A percentile compares a stretch with the other conserved stretches of the same genome.
phyloP scores from a whole-genome alignment of 2,113 vertebrate genomes.

The Saguinus imperator region DNA sequence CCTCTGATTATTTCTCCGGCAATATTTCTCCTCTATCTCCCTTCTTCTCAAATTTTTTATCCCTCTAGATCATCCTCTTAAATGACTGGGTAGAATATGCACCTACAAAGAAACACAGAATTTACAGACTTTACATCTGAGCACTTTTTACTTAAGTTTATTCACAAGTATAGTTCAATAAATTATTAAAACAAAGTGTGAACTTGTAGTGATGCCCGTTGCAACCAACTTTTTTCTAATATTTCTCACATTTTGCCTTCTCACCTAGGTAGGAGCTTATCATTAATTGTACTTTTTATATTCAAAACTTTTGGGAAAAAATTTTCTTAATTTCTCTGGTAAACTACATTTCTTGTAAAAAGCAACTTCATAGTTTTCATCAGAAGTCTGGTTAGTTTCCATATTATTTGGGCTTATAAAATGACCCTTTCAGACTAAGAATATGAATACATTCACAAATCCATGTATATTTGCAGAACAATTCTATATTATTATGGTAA shows the following conservation, averaged over 20 bases:
- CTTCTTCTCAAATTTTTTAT: not conserved
- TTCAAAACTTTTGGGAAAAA: not conserved
- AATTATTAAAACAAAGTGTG: not conserved
- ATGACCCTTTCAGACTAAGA: not conserved
- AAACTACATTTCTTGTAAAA: not conserved
- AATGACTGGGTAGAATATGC: not conserved
- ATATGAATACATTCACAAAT: not conserved
- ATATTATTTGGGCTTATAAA: not conserved
- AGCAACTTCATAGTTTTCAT: not conserved
- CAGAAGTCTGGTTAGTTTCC: not conserved
- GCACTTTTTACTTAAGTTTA: not conserved
- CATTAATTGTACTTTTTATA: not conserved
- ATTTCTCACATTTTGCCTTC: not conserved
- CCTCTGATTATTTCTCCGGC: not conserved
- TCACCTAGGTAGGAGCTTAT: not conserved
- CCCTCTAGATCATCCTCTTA: not conserved
- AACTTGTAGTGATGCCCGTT: not conserved
- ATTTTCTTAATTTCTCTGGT: not conserved
- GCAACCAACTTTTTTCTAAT: not conserved
- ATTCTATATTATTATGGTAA: constrained; percentile 30
- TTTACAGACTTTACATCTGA: not conserved
- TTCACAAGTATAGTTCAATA: not conserved
- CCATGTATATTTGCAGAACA: not conserved
- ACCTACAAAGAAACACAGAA: not conserved
- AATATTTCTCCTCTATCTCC: too few species aligned